phyloP scores from a whole-genome alignment of 2,113 vertebrate species.

The Rhea americana region DNA sequence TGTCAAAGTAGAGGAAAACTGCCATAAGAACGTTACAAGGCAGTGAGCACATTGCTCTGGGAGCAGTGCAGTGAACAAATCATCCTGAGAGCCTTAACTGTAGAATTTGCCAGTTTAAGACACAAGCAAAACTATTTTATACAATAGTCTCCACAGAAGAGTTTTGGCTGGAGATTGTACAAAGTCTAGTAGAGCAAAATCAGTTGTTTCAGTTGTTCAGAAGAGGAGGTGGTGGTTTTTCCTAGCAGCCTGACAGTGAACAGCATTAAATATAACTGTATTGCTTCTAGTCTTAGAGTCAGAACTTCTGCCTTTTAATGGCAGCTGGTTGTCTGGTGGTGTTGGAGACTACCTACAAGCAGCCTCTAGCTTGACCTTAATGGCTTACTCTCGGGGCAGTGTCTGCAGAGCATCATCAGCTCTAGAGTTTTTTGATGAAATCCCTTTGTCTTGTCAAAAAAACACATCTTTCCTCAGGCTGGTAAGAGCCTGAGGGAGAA shows the following conservation, averaged over 20 bases:
- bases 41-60: rapidly evolving
- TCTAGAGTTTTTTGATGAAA: background rate
- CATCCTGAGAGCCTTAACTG: no score
- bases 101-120: background rate
- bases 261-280: background rate
- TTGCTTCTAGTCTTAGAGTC: background rate
- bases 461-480: background rate
- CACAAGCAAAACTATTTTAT: no score
- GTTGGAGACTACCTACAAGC: no score
- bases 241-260: background rate
- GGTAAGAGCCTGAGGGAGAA: background rate
- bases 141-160: background rate
- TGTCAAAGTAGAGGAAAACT: background rate
- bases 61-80: background rate
- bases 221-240: background rate
- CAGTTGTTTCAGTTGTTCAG: background rate
- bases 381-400: background rate
- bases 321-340: no score
- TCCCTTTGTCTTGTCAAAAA: background rate
- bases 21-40: background rate
- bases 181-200: background rate
- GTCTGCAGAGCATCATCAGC: background rate
- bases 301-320: no score
- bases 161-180: background rate
- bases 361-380: no score